Conservation (phyloP, 2,113 vertebrate species). For the Holacanthus passer region DNA sequence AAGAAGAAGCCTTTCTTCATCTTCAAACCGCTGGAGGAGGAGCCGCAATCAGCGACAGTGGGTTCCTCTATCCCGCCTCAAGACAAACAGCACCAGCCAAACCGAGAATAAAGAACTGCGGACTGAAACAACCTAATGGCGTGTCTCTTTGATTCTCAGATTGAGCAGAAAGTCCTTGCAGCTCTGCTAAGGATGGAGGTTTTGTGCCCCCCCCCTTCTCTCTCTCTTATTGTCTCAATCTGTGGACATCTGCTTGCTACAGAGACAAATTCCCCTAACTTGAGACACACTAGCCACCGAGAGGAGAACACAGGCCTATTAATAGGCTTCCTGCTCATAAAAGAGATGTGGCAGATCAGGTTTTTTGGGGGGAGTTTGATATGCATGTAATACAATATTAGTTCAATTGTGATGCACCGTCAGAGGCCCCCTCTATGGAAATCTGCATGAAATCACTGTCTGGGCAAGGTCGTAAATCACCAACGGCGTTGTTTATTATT, state of each 20-base stretch:
- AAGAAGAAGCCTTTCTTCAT: conserved; percentile 18
- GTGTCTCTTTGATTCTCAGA: conserved; percentile 50
- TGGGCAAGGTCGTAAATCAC: conserved; percentile 86
- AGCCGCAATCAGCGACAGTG: conserved; percentile 60
- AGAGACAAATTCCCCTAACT: conserved; percentile 77
- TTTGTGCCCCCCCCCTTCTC: conserved; percentile 16
- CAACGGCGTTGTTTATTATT: conserved; percentile 81
- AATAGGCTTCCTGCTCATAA: conserved; percentile 84
- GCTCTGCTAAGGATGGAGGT: conserved; percentile 25
- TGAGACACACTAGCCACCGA: conserved; percentile 81
- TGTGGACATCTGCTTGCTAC: conserved; percentile 70
- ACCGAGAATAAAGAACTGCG: conserved; percentile 45
- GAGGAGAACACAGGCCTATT: conserved; percentile 82
- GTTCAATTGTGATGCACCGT: conserved; percentile 84
- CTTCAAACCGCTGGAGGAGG: conserved; percentile 44
- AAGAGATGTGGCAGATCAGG: conserved; percentile 81
- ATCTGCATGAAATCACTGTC: conserved; percentile 90
- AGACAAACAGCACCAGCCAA: conserved; percentile 65
- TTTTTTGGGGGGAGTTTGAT: conserved; percentile 84
- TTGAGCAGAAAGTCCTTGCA: conserved; percentile 44
- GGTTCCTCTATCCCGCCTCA: conserved; percentile 48
- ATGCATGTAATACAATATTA: conserved; percentile 87
- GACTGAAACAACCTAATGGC: conserved; percentile 36
- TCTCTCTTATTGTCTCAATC: conserved; percentile 63
- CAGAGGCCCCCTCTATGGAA: conserved; percentile 80